Evolutionary conservation across 2,888 invertebrate genomes (phyloP).

Genomic region (Scaeva pyrastri): DNA sequence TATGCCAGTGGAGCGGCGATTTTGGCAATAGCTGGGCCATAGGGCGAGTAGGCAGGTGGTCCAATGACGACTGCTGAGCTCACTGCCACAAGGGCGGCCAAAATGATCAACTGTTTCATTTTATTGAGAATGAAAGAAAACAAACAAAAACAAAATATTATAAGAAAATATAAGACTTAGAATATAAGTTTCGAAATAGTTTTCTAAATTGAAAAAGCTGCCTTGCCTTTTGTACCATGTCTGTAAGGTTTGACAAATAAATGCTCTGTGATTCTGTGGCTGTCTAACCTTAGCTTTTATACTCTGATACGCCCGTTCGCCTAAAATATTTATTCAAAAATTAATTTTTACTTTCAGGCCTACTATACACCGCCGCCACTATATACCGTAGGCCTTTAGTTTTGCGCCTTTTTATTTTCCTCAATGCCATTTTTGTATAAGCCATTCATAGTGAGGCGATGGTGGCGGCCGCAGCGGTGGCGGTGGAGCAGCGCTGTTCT

Average conservation of each 20-base stretch:
- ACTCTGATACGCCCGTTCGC: slow-evolving; percentile 74
- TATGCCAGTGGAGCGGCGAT: slow-evolving; percentile 67
- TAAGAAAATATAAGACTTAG: not conserved
- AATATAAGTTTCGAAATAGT: not conserved
- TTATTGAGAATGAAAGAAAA: slow-evolving; percentile 11
- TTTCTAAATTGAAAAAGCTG: slow-evolving; percentile 23
- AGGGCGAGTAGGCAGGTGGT: slow-evolving; percentile 77
- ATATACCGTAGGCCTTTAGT: slow-evolving; percentile 69
- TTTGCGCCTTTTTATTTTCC: slow-evolving; percentile 41
- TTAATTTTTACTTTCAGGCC: slow-evolving; percentile 75
- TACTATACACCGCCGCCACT: slow-evolving; percentile 9
- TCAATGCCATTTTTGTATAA: slow-evolving; percentile 47
- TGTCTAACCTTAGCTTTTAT: slow-evolving; percentile 75
- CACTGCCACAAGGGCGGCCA: slow-evolving; percentile 80
- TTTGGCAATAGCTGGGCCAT: slow-evolving; percentile 70
- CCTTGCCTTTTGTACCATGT: slow-evolving; percentile 82
- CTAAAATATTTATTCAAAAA: slow-evolving; percentile 73
- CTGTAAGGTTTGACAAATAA: slow-evolving; percentile 82
- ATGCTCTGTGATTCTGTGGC: slow-evolving; percentile 82
- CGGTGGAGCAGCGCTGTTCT: slow-evolving; percentile 52
- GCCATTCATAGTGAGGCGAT: slow-evolving; percentile 52
- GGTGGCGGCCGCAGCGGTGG: not conserved
- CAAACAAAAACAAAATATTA: slow-evolving; percentile 12
- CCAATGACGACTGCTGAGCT: slow-evolving; percentile 81
- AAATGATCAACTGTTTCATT: slow-evolving; percentile 78